Percentiles rank a stretch among this genome's conserved stretches.
Conservation (phyloP, 2,797 vertebrate genomes). For the Rousettus madagascariensis region DNA sequence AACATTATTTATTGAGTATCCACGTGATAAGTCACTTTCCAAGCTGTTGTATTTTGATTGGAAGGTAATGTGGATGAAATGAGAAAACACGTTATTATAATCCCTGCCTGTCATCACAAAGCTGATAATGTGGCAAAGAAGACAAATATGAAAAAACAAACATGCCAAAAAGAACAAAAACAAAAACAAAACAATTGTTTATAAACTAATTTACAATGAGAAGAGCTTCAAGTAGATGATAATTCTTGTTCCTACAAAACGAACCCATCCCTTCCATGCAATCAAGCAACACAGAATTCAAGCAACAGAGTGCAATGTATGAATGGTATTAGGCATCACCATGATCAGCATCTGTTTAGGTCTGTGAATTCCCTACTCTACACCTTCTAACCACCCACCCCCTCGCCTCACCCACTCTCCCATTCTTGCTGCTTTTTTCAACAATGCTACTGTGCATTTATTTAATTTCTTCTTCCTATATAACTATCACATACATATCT, state of each 20-base stretch:
- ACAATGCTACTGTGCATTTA: background rate
- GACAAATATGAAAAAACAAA: background rate
- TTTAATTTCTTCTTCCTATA: background rate
- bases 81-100: background rate
- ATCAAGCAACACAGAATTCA: background rate
- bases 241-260: background rate
- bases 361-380: background rate
- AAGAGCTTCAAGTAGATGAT: background rate
- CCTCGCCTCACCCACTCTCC: background rate
- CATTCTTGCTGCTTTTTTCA: background rate
- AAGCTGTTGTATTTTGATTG: background rate
- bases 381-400: background rate
- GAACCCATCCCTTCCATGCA: background rate
- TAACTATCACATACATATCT: background rate
- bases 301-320: background rate
- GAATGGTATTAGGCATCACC: background rate
- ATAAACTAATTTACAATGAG: background rate
- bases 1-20: background rate
- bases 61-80: background rate
- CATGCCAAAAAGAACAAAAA: too few relatives aligned
- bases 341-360: background rate
- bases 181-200: background rate
- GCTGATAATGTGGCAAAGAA: background rate
- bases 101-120: background rate
- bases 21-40: background rate